These are phyloP conservation scores for Lasius platythorax DNA, from an alignment of 2,888 invertebrate genomes.

Conservation along the genomic window DNA sequence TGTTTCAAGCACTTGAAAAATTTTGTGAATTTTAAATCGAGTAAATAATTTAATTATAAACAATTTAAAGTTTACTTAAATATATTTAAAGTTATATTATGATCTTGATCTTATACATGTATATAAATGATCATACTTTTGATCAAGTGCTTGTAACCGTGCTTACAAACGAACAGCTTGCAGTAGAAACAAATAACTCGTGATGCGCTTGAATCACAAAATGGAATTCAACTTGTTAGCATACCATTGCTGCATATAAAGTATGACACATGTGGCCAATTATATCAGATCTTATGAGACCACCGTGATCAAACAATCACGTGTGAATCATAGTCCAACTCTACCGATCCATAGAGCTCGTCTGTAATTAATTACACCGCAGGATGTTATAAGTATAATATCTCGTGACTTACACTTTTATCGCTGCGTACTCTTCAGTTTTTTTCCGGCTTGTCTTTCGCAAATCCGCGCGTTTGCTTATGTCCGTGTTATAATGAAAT, in stretches of 20 bases:
- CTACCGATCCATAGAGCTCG: not conserved
- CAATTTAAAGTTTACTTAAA: not conserved
- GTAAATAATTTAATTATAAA: conserved; percentile 19
- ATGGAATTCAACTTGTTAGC: conserved; percentile 52
- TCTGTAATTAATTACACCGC: conserved; percentile 47
- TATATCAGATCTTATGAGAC: conserved; percentile 29
- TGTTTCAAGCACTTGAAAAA: not conserved
- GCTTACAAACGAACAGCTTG: conserved; percentile 35
- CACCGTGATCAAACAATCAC: conserved; percentile 32
- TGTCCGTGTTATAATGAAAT: conserved; percentile 16
- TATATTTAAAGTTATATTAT: conserved; percentile 1
- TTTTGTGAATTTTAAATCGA: not conserved
- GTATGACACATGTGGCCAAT: conserved; percentile 5
- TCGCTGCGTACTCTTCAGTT: not conserved
- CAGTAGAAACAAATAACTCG: conserved; percentile 28
- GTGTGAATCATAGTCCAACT: conserved; percentile 46
- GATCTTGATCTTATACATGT: not conserved
- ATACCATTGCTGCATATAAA: conserved; percentile 31
- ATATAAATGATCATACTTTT: not conserved
- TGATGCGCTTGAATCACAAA: conserved; percentile 37
- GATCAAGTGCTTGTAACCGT: not conserved
- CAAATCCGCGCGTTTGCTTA: not conserved
- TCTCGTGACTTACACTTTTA: conserved; percentile 23
- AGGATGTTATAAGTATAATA: not conserved
- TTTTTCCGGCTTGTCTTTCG: not conserved